Conservation (phyloP, 2,113 vertebrate species). For the Phylloscopus whistleri region DNA sequence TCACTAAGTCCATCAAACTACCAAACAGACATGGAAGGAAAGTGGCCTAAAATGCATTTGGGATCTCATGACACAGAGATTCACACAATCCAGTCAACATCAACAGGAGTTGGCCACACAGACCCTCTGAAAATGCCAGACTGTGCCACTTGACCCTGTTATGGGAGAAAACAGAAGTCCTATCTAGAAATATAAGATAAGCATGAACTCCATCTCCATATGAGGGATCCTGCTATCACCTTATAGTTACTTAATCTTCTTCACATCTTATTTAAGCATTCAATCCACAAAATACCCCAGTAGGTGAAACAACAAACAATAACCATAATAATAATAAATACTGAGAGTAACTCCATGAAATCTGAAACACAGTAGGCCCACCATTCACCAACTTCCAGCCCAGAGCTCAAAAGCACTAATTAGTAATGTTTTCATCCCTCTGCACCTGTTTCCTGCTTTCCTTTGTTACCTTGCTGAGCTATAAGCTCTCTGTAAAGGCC, state of each 20-base stretch:
- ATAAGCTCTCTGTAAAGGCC: not conserved
- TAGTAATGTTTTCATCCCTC: not conserved
- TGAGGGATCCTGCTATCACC: not conserved
- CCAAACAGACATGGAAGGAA: not conserved
- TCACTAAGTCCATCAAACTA: not conserved
- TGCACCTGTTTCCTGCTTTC: not conserved
- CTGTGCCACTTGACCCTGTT: not conserved
- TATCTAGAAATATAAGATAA: not conserved
- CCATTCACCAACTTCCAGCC: not conserved
- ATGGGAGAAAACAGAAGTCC: not conserved
- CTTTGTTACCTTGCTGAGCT: not conserved
- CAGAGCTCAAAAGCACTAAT: not conserved
- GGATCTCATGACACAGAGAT: accelerated
- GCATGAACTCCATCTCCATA: not conserved
- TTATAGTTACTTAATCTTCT: not conserved
- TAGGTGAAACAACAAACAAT: not conserved
- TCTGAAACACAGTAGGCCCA: not conserved
- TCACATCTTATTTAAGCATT: not conserved
- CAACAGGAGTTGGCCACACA: not conserved
- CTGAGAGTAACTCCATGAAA: not conserved
- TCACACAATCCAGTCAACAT: not conserved
- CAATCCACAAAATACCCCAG: not conserved
- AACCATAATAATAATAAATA: not conserved
- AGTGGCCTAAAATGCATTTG: not conserved
- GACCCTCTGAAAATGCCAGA: not conserved